Evolutionary conservation across 2,888 invertebrate species (phyloP), one percentile per base, ranked within the genome.

Genomic region (Parapristionchus giblindavisi): DNA sequence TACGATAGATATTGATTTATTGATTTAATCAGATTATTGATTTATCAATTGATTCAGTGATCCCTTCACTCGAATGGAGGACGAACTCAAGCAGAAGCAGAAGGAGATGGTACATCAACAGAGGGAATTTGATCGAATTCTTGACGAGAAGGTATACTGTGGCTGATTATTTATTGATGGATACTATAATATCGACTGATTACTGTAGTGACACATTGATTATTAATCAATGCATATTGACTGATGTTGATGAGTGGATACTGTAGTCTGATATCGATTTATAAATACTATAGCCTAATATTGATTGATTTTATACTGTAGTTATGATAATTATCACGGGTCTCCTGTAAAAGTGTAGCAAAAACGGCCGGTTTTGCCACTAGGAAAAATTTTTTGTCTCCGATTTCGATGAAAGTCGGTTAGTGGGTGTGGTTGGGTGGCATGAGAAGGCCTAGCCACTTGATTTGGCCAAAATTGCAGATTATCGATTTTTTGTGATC

Each of bases 11-110:
- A 32, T 11, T 2, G 34, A 36, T 61, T 34, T 61, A 2, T 5
- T 36, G 11, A 38, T 11, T 34, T n/a, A 27, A 1, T 65, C 48
- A 17, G 32, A 4, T 43, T 29, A 43, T 27, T 65, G 4, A 43
- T 27, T 43, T 5, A 34, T 58, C 14, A 58, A 17, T 17, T 29
- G 21, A 56, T 73, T 34, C 73, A 73, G 94, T 92, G 98, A 98
- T 91, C 99, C 99, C 63, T 91, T 99, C 88, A 95, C 96, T 75
- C 96, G 96, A 90, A 94, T 99, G 93, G 98, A 98, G 89, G 97
- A 98, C 86, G 95, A 96, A 89, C 91, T 92, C 80, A 95, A 96
- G 90, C 95, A 97, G 94, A 96, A 96, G 90, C 96, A 96, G 89
- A 96, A 96, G 95, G 97, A 86, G 24, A 76, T 87, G 32, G 75